Evolutionary conservation across 2,797 vertebrate species (phyloP).

Genomic region (Schizopygopsis malacanthus): DNA sequence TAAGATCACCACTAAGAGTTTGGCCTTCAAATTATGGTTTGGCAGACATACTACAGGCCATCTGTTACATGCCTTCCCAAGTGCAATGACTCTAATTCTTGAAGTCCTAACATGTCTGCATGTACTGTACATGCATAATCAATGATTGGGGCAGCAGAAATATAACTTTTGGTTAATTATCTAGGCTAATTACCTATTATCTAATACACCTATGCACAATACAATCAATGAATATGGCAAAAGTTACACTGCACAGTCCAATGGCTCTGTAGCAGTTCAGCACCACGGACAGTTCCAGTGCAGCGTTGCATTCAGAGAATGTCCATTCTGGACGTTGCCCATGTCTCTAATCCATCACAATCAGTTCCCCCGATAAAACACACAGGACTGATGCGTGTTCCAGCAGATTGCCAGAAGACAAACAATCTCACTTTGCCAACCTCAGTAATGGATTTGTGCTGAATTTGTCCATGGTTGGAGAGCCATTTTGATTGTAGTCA

Average conservation of each 20-base stretch:
- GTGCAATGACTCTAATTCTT: constrained; percentile 10
- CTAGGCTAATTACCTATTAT: not conserved
- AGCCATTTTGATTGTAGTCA: constrained; percentile 36
- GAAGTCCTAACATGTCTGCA: not conserved
- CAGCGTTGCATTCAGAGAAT: constrained; percentile 22
- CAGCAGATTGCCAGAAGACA: constrained; percentile 53
- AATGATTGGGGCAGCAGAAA: not conserved
- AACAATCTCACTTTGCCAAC: constrained; percentile 48
- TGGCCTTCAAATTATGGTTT: constrained; percentile 5
- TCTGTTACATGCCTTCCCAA: constrained; percentile 28
- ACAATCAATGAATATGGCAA: not conserved
- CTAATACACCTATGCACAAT: not conserved
- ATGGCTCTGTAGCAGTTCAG: constrained; percentile 53
- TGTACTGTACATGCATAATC: constrained; percentile 20
- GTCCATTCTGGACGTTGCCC: constrained; percentile 46
- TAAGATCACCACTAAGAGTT: constrained; percentile 16
- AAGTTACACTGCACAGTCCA: constrained; percentile 13
- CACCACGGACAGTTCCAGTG: constrained; percentile 54
- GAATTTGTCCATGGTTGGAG: constrained; percentile 23
- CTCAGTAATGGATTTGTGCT: constrained; percentile 42
- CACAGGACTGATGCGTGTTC: constrained; percentile 41
- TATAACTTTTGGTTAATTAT: not conserved
- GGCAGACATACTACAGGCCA: constrained; percentile 18
- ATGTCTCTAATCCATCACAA: constrained; percentile 51
- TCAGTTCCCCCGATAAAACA: constrained; percentile 45